Evolutionary conservation across 2,888 invertebrate species (phyloP), one percentile per base, ranked within the genome.

Genomic region (Lysandra coridon): DNA sequence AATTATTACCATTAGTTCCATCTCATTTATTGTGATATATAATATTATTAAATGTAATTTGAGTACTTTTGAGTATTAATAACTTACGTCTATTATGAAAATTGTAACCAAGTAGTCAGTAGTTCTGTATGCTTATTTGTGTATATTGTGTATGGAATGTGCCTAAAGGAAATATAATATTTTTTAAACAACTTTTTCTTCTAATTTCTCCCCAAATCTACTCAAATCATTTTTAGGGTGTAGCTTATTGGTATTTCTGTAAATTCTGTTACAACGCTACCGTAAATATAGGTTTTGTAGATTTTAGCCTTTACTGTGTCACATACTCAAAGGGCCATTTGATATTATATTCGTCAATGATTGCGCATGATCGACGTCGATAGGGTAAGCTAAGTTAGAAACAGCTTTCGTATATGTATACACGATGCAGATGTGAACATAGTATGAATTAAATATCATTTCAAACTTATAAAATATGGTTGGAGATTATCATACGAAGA

Each of bases 131-230:
- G 69, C 33, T 69, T 69, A 69, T 69, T 69, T 69, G 12, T 64
- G 69, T 69, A 69, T 69, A 69, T 37, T 69, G 69, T 37, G 33
- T 69, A 69, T 69, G 69, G 33, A 69, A 33, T 23, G 69, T 69
- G 69, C 69, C 69, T 69, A 37, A 33, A 33, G 69, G 33, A 14
- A 69, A 69, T 69, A 69, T 69, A 69, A 69, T 69, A 69, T 69
- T 69, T 69, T 69, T 69, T 1, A 37, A 12, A 37, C 1, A 14
- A 69, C 12, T 14, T 69, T 33, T 69, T 14, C 33, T 69, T 64
- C 64, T 64, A 4, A 33, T 37, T 69, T 3, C 17, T 69, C 33
- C 69, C 37, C 12, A 33, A 30, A 69, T 30, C 4, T 12, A 37
- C 30, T 12, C 7, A 64, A 64, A 64, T 4, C 3, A 17, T 57